These are phyloP conservation scores for Himalopsyche anomala DNA, from an alignment of 2,888 invertebrate genomes.

Conservation along the genomic window DNA sequence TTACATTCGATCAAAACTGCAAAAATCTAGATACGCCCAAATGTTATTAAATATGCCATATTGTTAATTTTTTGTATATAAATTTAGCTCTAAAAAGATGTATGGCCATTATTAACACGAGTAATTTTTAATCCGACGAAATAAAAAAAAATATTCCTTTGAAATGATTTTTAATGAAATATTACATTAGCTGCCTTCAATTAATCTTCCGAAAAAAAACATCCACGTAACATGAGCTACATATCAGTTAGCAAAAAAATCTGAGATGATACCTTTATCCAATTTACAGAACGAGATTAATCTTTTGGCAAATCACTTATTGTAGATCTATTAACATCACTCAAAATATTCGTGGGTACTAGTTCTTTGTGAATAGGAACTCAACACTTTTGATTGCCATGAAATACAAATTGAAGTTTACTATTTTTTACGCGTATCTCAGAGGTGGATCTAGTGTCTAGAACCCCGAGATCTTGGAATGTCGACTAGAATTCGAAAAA, in stretches of 20 bases:
- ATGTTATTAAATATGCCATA: no score
- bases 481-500: no score
- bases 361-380: neutral
- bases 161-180: neutral
- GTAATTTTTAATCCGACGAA: no score
- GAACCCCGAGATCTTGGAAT: no score
- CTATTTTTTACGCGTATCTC: neutral
- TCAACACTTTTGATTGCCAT: conserved; percentile 8
- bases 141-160: no score
- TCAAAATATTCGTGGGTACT: conserved; percentile 5
- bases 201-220: conserved; percentile 7
- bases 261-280: neutral
- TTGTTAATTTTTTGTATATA: no score
- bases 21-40: no score
- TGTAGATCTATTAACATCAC: conserved; percentile 15
- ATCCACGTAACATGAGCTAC: neutral
- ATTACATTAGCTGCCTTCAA: conserved; percentile 6
- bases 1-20: no score
- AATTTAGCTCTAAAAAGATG: no score
- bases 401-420: conserved; percentile 6
- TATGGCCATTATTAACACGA: no score
- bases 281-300: conserved; percentile 3
- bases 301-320: neutral
- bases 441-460: no score
- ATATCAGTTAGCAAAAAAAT: neutral